These are phyloP conservation scores for Diloba caeruleocephala DNA, from an alignment of 2,888 invertebrate species.

Conservation along the genomic window DNA sequence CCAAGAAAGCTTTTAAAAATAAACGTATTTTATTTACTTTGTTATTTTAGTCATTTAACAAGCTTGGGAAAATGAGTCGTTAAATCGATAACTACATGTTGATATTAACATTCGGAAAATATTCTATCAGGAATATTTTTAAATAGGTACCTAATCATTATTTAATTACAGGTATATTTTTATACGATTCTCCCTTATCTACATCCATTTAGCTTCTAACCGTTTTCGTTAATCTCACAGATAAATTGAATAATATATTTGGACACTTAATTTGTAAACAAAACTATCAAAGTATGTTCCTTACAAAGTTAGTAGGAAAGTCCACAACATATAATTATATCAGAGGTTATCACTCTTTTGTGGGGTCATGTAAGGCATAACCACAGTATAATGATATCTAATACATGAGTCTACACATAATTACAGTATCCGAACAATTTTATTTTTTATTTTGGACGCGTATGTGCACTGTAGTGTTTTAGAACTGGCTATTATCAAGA, in stretches of 20 bases:
- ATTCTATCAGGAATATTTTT: neutral
- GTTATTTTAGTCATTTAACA: constrained; percentile 15
- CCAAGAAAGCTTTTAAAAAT: constrained; percentile 58
- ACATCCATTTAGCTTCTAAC: too few species aligned
- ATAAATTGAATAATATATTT: too few species aligned
- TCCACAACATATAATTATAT: constrained; percentile 10
- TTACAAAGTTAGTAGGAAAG: constrained; percentile 2
- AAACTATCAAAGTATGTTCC: too few species aligned
- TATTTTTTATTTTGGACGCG: constrained; percentile 16
- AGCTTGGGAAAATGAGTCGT: constrained; percentile 11
- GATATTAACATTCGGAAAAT: neutral
- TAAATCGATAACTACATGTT: constrained; percentile 8
- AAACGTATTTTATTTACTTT: constrained; percentile 26
- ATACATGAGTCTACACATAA: constrained; percentile 16
- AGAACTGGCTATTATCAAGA: neutral
- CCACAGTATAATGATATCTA: constrained; percentile 14
- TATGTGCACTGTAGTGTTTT: neutral
- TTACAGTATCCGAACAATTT: constrained; percentile 22
- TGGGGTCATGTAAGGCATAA: neutral
- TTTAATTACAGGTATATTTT: too few species aligned
- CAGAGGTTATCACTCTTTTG: constrained; percentile 8
- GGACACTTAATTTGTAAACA: too few species aligned
- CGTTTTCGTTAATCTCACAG: too few species aligned
- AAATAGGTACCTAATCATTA: too few species aligned
- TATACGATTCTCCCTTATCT: too few species aligned